phyloP scores from a whole-genome alignment of 2,113 vertebrate genomes.

The Circaetus cinerascens region DNA sequence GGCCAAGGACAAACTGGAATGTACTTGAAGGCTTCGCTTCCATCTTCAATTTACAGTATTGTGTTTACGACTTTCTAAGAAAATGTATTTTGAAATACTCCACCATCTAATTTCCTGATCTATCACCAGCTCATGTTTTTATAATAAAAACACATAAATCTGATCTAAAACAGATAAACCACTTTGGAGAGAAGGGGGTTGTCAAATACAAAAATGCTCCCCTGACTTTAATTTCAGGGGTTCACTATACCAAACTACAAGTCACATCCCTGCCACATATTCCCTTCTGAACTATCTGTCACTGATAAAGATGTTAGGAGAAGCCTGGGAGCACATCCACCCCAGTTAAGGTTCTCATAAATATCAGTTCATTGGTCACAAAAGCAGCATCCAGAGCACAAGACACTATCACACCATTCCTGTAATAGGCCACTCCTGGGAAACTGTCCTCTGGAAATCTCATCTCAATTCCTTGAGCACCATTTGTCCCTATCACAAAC shows the following conservation, averaged over 20 bases:
- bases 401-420: neutral
- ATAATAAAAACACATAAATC: neutral
- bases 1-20: constrained; percentile 40
- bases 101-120: neutral
- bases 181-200: neutral
- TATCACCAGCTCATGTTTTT: neutral
- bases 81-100: neutral
- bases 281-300: neutral
- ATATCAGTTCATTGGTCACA: neutral
- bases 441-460: neutral
- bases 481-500: neutral
- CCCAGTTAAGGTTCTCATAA: neutral
- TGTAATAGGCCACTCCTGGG: neutral
- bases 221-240: neutral
- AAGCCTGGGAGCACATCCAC: neutral
- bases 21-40: neutral
- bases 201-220: neutral
- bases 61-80: neutral
- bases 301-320: neutral
- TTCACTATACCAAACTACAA: neutral
- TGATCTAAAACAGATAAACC: neutral
- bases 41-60: neutral
- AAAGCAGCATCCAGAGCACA: neutral
- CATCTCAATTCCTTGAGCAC: neutral
- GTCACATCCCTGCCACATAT: neutral